phyloP scores from a whole-genome alignment of 2,113 vertebrate genomes.

The Halcyon malimbica region DNA sequence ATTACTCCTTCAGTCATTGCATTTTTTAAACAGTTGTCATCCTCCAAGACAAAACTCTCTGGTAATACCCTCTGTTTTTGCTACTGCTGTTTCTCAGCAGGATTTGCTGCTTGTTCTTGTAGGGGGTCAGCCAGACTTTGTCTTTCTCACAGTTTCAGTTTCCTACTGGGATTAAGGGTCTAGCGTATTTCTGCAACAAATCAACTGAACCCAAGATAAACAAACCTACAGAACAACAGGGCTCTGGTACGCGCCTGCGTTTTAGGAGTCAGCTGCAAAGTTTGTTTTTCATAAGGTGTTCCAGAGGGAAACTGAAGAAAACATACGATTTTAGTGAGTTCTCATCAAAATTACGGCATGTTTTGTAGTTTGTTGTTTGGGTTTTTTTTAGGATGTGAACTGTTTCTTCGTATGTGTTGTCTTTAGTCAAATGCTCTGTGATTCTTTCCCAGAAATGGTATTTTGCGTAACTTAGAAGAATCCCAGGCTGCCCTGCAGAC shows the following conservation, averaged over 20 bases:
- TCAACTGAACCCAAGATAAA: conserved; percentile 75
- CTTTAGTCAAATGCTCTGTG: not conserved
- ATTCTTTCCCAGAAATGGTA: not conserved
- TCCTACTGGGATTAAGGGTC: conserved; percentile 73
- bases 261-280: conserved; percentile 40
- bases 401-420: not conserved
- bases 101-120: conserved; percentile 68
- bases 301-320: conserved; percentile 8
- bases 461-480: conserved; percentile 1
- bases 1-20: conserved; percentile 48
- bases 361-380: not conserved
- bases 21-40: conserved; percentile 72
- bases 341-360: not conserved
- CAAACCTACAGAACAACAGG: conserved; percentile 53
- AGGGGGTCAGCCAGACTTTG: conserved; percentile 79
- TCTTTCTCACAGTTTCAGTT: conserved; percentile 80
- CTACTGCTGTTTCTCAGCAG: conserved; percentile 74
- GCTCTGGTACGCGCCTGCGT: not conserved
- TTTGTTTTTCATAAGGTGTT: not conserved
- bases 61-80: conserved; percentile 64
- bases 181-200: conserved; percentile 75
- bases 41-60: conserved; percentile 64
- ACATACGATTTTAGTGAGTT: not conserved
- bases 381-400: not conserved
- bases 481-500: not conserved